Evolutionary conservation across 2,113 vertebrate genomes (phyloP).

Genomic region (Pitta sordida): DNA sequence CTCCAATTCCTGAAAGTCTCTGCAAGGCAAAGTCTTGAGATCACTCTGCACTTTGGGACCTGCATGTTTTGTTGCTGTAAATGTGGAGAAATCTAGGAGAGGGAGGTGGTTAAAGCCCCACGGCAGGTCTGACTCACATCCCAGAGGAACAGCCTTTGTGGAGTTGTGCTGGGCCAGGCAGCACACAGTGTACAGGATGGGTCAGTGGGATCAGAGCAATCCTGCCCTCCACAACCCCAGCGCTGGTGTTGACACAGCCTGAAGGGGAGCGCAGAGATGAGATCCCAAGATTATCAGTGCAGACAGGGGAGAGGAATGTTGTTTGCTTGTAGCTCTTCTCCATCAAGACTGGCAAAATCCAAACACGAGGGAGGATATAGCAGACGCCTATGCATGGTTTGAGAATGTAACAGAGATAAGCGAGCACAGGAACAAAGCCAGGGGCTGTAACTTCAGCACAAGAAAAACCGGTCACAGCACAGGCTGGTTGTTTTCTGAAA

Average conservation of each 20-base stretch:
- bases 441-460: background rate
- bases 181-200: background rate
- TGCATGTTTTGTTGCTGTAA: background rate
- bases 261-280: background rate
- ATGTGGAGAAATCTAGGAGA: background rate
- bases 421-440: background rate
- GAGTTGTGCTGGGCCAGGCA: background rate
- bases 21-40: background rate
- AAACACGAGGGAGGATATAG: background rate
- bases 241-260: background rate
- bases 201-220: background rate
- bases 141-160: background rate
- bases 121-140: background rate
- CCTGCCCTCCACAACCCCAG: background rate
- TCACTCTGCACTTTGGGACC: background rate
- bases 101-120: background rate
- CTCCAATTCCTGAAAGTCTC: background rate
- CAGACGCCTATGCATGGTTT: background rate
- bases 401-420: constrained; percentile 23
- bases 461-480: background rate
- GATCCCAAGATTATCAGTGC: constrained; percentile 21
- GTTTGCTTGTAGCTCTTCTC: constrained; percentile 41
- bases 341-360: constrained; percentile 17
- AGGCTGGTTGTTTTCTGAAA: background rate
- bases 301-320: constrained; percentile 37